These are phyloP conservation scores for Drosophila subsilvestris DNA, from an alignment of 2,888 invertebrate species.

Conservation along the genomic window DNA sequence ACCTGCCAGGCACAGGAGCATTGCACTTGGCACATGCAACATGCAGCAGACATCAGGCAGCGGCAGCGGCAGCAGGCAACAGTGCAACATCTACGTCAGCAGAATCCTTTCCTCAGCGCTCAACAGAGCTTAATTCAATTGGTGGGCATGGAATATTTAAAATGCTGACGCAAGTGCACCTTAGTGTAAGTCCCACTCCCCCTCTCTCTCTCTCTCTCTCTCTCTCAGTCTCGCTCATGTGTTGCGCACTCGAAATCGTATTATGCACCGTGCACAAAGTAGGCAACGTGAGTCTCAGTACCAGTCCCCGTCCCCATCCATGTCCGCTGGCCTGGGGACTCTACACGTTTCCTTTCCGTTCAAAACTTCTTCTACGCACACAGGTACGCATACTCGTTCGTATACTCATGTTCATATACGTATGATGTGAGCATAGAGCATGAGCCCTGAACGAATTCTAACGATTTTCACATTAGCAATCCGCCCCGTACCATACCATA, in stretches of 20 bases:
- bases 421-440: constrained; percentile 38
- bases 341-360: constrained; percentile 49
- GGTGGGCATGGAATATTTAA: constrained; percentile 80
- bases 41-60: constrained; percentile 22
- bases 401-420: constrained; percentile 26
- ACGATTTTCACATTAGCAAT: constrained; percentile 77
- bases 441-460: constrained; percentile 48
- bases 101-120: constrained; percentile 13
- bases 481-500: neutral
- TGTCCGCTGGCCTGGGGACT: neutral
- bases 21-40: constrained; percentile 56
- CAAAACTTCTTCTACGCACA: constrained; percentile 40
- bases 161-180: constrained; percentile 44
- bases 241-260: constrained; percentile 63
- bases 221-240: constrained; percentile 6
- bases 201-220: neutral
- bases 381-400: neutral
- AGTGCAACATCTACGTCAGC: constrained; percentile 11
- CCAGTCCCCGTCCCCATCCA: neutral
- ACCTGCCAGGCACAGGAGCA: constrained; percentile 57
- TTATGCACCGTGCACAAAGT: constrained; percentile 66
- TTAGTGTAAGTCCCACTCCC: constrained; percentile 22
- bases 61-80: constrained; percentile 3
- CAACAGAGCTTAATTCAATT: constrained; percentile 72
- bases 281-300: constrained; percentile 16